Evolutionary conservation across 2,888 invertebrate genomes (phyloP).

Genomic region (Drosophila aldrichi): DNA sequence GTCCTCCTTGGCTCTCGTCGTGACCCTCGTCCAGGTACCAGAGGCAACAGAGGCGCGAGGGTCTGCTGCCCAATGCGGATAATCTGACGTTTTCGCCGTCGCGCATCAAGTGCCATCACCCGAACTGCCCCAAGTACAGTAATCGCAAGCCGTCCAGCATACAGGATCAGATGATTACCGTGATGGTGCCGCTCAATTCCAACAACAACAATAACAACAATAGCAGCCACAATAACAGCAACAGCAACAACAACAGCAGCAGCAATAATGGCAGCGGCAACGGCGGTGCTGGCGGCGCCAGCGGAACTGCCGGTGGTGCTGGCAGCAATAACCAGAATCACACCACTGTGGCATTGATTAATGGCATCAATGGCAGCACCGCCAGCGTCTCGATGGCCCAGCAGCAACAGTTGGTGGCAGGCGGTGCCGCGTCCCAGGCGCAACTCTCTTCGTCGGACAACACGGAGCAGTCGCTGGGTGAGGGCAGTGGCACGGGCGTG

Average conservation of each 20-base stretch:
- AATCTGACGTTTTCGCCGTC: constrained; percentile 85
- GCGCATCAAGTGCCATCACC: constrained; percentile 85
- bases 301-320: neutral
- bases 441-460: constrained; percentile 84
- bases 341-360: constrained; percentile 37
- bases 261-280: constrained; percentile 3
- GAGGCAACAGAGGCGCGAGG: constrained; percentile 85
- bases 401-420: constrained; percentile 14
- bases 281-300: neutral
- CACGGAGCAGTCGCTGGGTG: constrained; percentile 83
- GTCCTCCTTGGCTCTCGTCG: neutral
- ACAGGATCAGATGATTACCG: constrained; percentile 85
- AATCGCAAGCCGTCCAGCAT: constrained; percentile 84
- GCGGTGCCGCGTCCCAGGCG: constrained; percentile 7
- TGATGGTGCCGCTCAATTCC: constrained; percentile 85
- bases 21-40: constrained; percentile 79
- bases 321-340: constrained; percentile 19
- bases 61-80: constrained; percentile 84
- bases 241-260: constrained; percentile 41
- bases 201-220: constrained; percentile 80
- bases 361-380: constrained; percentile 49
- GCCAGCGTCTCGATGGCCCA: constrained; percentile 36
- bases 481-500: constrained; percentile 28
- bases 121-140: constrained; percentile 85
- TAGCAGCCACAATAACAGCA: constrained; percentile 59